Conservation (phyloP, 2,888 invertebrate genomes). For the Lasioglossum malachurum region DNA sequence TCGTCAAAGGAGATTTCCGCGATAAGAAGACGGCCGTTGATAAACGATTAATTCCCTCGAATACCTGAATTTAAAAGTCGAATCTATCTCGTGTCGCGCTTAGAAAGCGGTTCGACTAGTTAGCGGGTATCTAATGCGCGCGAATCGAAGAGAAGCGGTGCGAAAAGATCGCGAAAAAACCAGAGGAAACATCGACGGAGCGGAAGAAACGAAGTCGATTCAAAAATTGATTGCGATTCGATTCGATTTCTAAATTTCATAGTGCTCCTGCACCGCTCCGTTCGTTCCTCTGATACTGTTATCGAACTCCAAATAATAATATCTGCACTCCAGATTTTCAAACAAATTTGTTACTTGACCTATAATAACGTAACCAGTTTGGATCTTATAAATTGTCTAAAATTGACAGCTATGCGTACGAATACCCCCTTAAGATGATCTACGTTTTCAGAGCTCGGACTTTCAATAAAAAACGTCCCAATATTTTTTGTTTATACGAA, state of each 20-base stretch:
- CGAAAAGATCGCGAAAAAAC: neutral
- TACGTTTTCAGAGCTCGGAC: no score
- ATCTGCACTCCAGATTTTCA: neutral
- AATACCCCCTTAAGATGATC: no score
- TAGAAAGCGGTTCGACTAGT: constrained; percentile 2
- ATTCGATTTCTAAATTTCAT: constrained; percentile 40
- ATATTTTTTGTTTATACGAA: neutral
- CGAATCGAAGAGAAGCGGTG: neutral
- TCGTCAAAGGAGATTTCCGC: neutral
- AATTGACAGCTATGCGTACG: no score
- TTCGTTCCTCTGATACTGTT: neutral
- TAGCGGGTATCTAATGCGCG: neutral
- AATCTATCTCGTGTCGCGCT: neutral
- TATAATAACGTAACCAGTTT: no score
- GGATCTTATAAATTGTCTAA: no score
- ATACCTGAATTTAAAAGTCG: neutral
- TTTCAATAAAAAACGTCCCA: neutral
- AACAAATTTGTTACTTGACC: neutral
- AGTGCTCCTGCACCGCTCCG: neutral
- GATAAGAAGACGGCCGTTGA: neutral
- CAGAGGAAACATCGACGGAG: neutral
- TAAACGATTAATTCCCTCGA: neutral
- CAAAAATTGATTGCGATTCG: neutral
- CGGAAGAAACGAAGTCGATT: neutral
- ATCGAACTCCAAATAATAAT: neutral